These are phyloP conservation scores for Coenonympha arcania DNA, from an alignment of 2,888 invertebrate species.

Conservation along the genomic window DNA sequence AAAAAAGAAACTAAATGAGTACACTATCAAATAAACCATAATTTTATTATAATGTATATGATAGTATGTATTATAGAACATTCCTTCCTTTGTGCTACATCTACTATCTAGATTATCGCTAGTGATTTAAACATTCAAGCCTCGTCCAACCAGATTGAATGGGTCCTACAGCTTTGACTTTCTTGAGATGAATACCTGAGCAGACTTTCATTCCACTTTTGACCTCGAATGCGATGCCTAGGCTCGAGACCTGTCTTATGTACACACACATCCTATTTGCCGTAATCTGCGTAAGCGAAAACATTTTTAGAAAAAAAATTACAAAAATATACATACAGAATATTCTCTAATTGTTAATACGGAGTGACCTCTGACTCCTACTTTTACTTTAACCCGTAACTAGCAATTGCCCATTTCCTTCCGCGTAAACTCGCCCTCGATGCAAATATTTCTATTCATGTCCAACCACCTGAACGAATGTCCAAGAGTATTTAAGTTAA, in stretches of 20 bases:
- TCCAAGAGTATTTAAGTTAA: too few relatives aligned
- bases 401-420: too few relatives aligned
- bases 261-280: constrained; percentile 13
- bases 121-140: constrained; percentile 11
- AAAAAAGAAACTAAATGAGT: too few relatives aligned
- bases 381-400: too few relatives aligned
- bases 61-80: too few relatives aligned
- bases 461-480: too few relatives aligned
- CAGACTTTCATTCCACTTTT: constrained; percentile 21
- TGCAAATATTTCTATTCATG: too few relatives aligned
- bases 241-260: constrained; percentile 15
- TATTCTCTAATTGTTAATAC: too few relatives aligned
- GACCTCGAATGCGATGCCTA: constrained; percentile 23
- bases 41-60: too few relatives aligned
- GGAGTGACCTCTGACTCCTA: too few relatives aligned
- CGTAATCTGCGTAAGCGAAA: constrained; percentile 7
- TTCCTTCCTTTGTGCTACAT: not conserved
- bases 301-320: not conserved
- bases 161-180: constrained; percentile 12
- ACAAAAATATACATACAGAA: not conserved
- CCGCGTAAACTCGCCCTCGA: too few relatives aligned
- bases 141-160: constrained; percentile 12
- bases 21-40: too few relatives aligned
- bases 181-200: constrained; percentile 25
- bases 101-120: not conserved